Base-by-base conservation (phyloP, 2,888 invertebrate genomes). In the Agrenia bidenticulata region DNA sequence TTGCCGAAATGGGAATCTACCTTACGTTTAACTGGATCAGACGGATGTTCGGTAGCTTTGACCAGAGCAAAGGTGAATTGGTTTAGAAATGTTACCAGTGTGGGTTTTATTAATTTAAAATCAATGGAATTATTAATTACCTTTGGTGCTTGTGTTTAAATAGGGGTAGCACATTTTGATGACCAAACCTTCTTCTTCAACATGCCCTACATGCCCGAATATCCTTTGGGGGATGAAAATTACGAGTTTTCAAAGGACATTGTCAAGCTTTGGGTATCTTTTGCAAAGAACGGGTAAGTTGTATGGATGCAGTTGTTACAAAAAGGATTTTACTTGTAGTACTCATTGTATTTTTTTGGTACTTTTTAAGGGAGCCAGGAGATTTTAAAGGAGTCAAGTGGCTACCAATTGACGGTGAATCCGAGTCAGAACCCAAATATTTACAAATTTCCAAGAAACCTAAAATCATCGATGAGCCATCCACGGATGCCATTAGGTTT, bases 101-200 rank as follows among this genome's bases (percentile, higher is more conserved):
- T 15, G 15, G 7, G 39, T 39, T 39, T 39, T 7, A 39, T 39
- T n/a, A n/a, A n/a, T n/a, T n/a, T n/a, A n/a, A n/a, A n/a, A n/a
- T n/a, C n/a, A n/a, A n/a, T n/a, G n/a, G n/a, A n/a, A n/a, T n/a
- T n/a, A n/a, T n/a, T n/a, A n/a, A n/a, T n/a, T n/a, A n/a, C n/a
- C n/a, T n/a, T n/a, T n/a, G n/a, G n/a, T n/a, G n/a, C n/a, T n/a
- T n/a, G 7, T 15, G 9, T 7, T 39, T 39, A 15, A 11, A 45
- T 21, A 57, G 56, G 21, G 41, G 56, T 57, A 32, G 27, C 56
- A 2, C 56, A 57, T 37, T 57, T 57, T 57, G 56, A 57, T 37
- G 56, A 57, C 41, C 56, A 57, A 23, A 57, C 56, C 2, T 57
- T 57, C 19, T 57, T 57, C 41, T 57, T 57, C 41, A 57, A 57